Evolutionary conservation across 2,113 vertebrate genomes (phyloP), one percentile per base, ranked within the genome.

Genomic region (Chionis minor): DNA sequence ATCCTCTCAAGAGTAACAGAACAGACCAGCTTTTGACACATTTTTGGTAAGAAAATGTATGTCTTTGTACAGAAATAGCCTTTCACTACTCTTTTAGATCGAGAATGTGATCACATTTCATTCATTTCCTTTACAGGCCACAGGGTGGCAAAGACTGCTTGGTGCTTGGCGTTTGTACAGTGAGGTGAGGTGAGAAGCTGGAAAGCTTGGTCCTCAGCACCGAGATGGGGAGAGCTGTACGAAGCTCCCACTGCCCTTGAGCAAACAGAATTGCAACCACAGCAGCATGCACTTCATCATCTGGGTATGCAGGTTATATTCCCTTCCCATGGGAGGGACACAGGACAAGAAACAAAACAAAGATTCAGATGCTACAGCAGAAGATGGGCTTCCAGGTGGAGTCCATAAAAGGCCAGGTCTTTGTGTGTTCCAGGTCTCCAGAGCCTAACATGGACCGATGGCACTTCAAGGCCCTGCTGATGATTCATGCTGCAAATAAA

Each of bases 401-500:
- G 83, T 33, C 95, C 95, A 79, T 94, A 95, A 88, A 97, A 94
- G 96, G 94, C 47, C 83, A 81, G 33, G 27, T 86, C 81, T 84
- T 81, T 4, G 0, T 22, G 27, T 0, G 1, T 93, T 94, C 72
- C 72, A 71, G 65, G 75, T 86, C 85, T 81, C 61, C 73, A 84
- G 54, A 78, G 33, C 95, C 95, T 94, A 96, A 96, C 80, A 95
- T 91, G 92, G 96, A 45, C 72, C 1, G 65, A 35, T 52, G 75
- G 81, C 77, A 88, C 65, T 86, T 83, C 71, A 66, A 88, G 94
- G 94, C 27, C 92, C 40, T 0, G 0, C 88, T 93, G 95, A 81
- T 92, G 94, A 96, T 88, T 93, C 92, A 95, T 8, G 3, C 94
- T 91, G 69, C 77, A 94, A 93, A 97, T 91, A 91, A 94, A 86